Conservation (phyloP, 1,140 invertebrate genomes). For the Anoplolepis gracilipes region DNA sequence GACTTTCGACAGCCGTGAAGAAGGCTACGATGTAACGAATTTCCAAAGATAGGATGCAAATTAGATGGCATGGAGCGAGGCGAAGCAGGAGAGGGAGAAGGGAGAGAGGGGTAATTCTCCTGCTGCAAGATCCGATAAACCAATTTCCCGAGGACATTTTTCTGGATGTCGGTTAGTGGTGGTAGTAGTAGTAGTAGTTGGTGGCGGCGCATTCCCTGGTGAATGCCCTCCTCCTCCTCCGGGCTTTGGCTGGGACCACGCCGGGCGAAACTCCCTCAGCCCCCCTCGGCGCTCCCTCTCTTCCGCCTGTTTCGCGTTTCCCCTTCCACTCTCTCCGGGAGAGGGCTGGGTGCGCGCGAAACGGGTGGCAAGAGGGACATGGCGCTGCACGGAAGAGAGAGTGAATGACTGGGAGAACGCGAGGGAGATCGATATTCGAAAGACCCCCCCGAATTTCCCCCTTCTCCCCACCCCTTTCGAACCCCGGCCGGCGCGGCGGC, state of each 20-base stretch:
- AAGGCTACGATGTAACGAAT: conserved; percentile 23
- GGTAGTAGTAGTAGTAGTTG: conserved; percentile 21
- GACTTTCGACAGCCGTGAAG: not conserved
- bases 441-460: conserved; percentile 68
- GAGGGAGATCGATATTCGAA: conserved; percentile 84
- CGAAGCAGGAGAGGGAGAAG: too few relatives aligned
- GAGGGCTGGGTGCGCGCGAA: conserved; percentile 29
- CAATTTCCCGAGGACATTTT: conserved; percentile 60
- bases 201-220: conserved; percentile 58
- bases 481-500: conserved; percentile 58
- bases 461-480: conserved; percentile 56
- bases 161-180: conserved; percentile 58
- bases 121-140: conserved; percentile 40
- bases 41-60: conserved; percentile 43
- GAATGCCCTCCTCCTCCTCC: conserved; percentile 72
- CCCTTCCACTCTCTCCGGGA: conserved; percentile 31
- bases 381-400: conserved; percentile 64
- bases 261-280: conserved; percentile 60
- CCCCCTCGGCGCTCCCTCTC: conserved; percentile 14
- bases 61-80: not conserved
- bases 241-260: conserved; percentile 70
- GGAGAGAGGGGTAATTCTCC: conserved; percentile 8
- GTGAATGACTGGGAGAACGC: conserved; percentile 80
- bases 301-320: not conserved
- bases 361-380: conserved; percentile 41